Evolutionary conservation across 1,140 invertebrate genomes (phyloP).

Genomic region (Drosophila elegans): DNA sequence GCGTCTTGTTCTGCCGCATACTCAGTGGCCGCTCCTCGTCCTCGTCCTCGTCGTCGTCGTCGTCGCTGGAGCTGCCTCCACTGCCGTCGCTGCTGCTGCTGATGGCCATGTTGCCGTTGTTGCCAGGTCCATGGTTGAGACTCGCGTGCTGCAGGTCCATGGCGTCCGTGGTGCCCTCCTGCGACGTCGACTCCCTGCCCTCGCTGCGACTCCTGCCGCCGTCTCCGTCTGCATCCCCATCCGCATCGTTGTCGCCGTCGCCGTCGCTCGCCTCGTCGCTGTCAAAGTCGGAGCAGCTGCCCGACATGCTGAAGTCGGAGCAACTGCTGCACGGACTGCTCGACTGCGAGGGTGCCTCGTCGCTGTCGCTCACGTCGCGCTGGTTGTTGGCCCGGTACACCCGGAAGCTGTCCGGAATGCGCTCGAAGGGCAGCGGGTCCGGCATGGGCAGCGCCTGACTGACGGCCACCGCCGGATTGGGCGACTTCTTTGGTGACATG

Average conservation of each 20-base stretch:
- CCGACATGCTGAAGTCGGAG: conserved; percentile 77
- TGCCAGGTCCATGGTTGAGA: conserved; percentile 50
- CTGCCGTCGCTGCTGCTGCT: conserved; percentile 66
- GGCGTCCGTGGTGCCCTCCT: conserved; percentile 69
- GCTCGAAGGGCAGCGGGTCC: conserved; percentile 66
- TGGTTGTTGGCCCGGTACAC: conserved; percentile 81
- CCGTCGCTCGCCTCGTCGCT: conserved; percentile 79
- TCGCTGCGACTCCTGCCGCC: conserved; percentile 54
- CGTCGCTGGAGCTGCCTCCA: conserved; percentile 59
- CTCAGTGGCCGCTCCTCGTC: conserved; percentile 22
- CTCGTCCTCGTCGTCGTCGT: conserved; percentile 47
- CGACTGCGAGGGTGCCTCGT: conserved; percentile 75
- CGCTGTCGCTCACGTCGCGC: conserved; percentile 77
- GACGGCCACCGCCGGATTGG: conserved; percentile 56
- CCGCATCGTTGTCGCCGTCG: conserved; percentile 65
- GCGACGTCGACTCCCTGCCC: conserved; percentile 60
- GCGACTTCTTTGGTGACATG: conserved; percentile 83
- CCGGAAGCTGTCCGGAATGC: conserved; percentile 84
- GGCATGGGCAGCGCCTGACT: conserved; percentile 24
- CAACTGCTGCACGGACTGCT: conserved; percentile 84
- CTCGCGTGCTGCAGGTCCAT: conserved; percentile 65
- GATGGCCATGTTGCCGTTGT: conserved; percentile 69
- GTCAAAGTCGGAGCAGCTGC: conserved; percentile 80
- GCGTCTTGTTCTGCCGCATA: conserved; percentile 26
- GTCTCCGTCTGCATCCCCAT: conserved; percentile 68